Evolutionary conservation across 2,797 vertebrate species (phyloP).

Genomic region (Otus scops): DNA sequence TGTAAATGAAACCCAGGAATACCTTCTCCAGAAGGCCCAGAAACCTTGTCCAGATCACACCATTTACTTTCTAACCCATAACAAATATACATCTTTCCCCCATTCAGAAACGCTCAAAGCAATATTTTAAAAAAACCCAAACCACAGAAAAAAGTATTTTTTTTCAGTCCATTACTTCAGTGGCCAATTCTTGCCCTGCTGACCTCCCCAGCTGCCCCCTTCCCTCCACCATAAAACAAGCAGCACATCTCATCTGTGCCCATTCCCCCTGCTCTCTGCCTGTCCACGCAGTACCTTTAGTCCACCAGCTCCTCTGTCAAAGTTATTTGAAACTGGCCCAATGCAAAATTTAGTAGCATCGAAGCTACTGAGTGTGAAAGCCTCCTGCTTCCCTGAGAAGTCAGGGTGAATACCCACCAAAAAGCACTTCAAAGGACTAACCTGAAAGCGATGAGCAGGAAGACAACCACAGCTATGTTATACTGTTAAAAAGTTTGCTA

Average conservation of each 20-base stretch:
- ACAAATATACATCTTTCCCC: background rate
- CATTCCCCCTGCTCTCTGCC: background rate
- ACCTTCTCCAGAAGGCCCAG: background rate
- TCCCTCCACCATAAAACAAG: background rate
- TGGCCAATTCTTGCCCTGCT: background rate
- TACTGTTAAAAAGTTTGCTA: background rate
- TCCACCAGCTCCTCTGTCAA: background rate
- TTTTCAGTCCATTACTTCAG: background rate
- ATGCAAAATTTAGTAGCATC: background rate
- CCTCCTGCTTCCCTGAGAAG: background rate
- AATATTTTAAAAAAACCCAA: background rate
- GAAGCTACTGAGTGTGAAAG: fast-evolving
- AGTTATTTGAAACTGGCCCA: background rate
- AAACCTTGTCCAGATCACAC: background rate
- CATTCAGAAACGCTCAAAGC: background rate
- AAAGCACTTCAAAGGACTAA: slow-evolving; percentile 1
- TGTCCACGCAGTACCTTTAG: background rate
- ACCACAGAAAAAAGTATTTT: background rate
- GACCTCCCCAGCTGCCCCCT: background rate
- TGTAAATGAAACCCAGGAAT: background rate
- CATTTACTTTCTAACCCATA: background rate
- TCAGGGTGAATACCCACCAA: background rate
- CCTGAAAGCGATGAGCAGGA: background rate
- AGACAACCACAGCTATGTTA: background rate
- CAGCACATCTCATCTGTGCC: too few species aligned